Evolutionary conservation across 2,888 invertebrate genomes (phyloP).

Genomic region (Cheiracanthium punctorium): DNA sequence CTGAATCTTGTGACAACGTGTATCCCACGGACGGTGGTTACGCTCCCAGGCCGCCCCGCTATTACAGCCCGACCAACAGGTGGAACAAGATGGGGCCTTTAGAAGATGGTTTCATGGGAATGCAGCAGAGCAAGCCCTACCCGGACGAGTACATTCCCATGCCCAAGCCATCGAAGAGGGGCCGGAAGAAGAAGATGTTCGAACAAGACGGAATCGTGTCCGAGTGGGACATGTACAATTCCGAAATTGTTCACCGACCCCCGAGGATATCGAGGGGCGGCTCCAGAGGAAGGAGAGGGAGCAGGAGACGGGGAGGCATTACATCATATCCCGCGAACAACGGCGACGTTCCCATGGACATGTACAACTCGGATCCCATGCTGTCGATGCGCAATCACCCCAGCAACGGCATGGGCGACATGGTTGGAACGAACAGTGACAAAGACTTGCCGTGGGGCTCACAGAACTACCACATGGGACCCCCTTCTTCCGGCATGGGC

Average conservation of each 20-base stretch:
- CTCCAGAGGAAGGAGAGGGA: slow-evolving; percentile 53
- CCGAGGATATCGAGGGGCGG: slow-evolving; percentile 58
- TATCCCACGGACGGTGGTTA: slow-evolving; percentile 51
- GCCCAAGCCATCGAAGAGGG: slow-evolving; percentile 55
- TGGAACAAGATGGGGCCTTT: slow-evolving; percentile 65
- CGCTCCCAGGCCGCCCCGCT: slow-evolving; percentile 51
- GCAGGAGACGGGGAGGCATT: slow-evolving; percentile 40
- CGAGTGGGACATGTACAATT: slow-evolving; percentile 64
- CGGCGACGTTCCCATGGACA: slow-evolving; percentile 56
- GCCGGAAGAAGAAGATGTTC: slow-evolving; percentile 46
- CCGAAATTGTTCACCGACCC: slow-evolving; percentile 55
- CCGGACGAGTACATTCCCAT: slow-evolving; percentile 59
- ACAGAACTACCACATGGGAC: slow-evolving; percentile 65
- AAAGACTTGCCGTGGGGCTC: slow-evolving; percentile 61
- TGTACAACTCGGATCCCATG: slow-evolving; percentile 59
- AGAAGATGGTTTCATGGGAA: slow-evolving; percentile 65
- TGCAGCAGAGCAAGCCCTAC: slow-evolving; percentile 55
- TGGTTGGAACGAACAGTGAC: slow-evolving; percentile 27
- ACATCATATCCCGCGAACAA: slow-evolving; percentile 49
- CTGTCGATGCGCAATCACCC: slow-evolving; percentile 59
- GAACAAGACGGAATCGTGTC: slow-evolving; percentile 55
- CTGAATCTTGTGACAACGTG: slow-evolving; percentile 52
- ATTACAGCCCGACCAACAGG: slow-evolving; percentile 60
- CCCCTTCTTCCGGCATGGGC: slow-evolving; percentile 44
- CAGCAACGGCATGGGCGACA: slow-evolving; percentile 56